These are phyloP conservation scores for Neoaliturus tenellus DNA, from an alignment of 2,888 invertebrate genomes.

Conservation along the genomic window DNA sequence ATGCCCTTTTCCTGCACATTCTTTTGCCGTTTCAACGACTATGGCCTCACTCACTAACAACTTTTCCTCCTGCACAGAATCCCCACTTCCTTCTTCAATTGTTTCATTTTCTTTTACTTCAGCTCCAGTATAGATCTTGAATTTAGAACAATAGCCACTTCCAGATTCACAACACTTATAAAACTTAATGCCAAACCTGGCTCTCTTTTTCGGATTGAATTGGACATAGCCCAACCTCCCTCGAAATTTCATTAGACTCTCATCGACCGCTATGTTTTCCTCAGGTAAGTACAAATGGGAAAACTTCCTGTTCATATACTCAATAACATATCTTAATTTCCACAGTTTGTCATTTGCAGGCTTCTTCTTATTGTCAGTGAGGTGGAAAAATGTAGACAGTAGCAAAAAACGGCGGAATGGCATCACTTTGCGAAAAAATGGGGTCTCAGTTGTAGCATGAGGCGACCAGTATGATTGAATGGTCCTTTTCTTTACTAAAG, in stretches of 20 bases:
- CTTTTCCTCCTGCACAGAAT: not conserved
- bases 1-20: not conserved
- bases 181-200: too few relatives aligned
- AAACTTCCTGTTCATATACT: too few relatives aligned
- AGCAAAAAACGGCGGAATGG: not conserved
- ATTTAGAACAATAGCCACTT: not conserved
- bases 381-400: too few relatives aligned
- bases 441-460: not conserved
- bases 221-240: not conserved
- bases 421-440: not conserved
- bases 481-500: not conserved
- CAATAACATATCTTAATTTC: too few relatives aligned
- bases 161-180: not conserved
- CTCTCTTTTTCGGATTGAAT: not conserved
- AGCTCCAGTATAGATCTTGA: too few relatives aligned
- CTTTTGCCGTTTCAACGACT: not conserved
- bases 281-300: too few relatives aligned
- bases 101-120: not conserved
- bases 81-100: not conserved
- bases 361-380: too few relatives aligned
- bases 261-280: not conserved
- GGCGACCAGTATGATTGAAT: not conserved
- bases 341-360: too few relatives aligned
- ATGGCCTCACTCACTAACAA: not conserved
- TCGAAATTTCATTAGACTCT: not conserved